These are phyloP conservation scores for Trichogramma evanescens DNA, from an alignment of 2,888 invertebrate species.

Conservation along the genomic window DNA sequence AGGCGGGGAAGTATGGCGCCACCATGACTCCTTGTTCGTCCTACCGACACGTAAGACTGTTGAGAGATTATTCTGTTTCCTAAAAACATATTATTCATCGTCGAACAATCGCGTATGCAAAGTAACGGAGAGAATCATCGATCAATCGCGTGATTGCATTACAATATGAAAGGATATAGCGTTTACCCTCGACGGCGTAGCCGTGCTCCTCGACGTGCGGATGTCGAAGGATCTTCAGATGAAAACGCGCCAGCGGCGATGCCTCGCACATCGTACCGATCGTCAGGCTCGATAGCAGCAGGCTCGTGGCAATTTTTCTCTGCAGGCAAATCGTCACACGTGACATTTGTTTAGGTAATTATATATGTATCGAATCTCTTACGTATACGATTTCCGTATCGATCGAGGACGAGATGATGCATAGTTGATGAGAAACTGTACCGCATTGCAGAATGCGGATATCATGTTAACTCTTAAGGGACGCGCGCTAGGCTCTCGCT, in stretches of 20 bases:
- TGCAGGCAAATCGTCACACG: too few species aligned
- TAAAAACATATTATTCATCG: slow-evolving; percentile 18
- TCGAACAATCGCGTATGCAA: too few species aligned
- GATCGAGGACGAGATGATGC: too few species aligned
- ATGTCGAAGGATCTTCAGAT: slow-evolving; percentile 39
- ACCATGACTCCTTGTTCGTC: slow-evolving; percentile 19
- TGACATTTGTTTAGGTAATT: too few species aligned
- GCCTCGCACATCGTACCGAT: slow-evolving; percentile 26
- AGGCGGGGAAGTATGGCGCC: too few species aligned
- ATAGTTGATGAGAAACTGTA: too few species aligned
- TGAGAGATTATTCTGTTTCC: slow-evolving; percentile 37
- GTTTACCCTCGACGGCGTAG: slow-evolving; percentile 37
- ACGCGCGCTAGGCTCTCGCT: too few species aligned
- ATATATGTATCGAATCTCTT: too few species aligned
- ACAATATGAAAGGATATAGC: not conserved
- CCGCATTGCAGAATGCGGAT: too few species aligned
- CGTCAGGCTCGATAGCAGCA: slow-evolving; percentile 6
- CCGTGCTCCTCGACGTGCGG: slow-evolving; percentile 41
- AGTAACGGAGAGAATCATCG: not conserved
- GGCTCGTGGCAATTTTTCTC: not conserved
- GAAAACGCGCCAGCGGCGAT: slow-evolving; percentile 38
- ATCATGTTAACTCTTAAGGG: too few species aligned
- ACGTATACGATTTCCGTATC: too few species aligned
- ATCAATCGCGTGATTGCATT: slow-evolving; percentile 10
- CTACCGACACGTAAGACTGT: slow-evolving; percentile 38